phyloP scores from a whole-genome alignment of 2,888 invertebrate species.

The Nomada lathburiana region DNA sequence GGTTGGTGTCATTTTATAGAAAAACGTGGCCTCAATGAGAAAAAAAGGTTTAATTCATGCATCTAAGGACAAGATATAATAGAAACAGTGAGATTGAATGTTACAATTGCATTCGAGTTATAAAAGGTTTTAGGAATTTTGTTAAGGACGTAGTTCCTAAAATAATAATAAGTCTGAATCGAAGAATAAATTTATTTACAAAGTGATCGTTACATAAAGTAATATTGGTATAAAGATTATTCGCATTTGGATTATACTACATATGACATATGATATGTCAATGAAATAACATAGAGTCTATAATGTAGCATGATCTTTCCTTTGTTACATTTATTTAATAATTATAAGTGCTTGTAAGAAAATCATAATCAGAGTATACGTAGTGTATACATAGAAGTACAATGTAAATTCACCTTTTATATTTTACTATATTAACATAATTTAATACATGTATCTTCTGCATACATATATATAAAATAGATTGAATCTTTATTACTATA shows the following conservation, averaged over 20 bases:
- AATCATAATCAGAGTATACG: slow-evolving; percentile 37
- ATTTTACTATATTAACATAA: slow-evolving; percentile 51
- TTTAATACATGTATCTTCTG: slow-evolving; percentile 46
- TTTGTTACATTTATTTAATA: slow-evolving; percentile 30
- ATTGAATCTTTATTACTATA: slow-evolving; percentile 40
- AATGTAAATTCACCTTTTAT: slow-evolving; percentile 53
- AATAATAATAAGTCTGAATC: slow-evolving; percentile 43
- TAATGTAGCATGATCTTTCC: slow-evolving; percentile 27
- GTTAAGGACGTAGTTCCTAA: slow-evolving; percentile 45
- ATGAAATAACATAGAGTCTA: slow-evolving; percentile 13
- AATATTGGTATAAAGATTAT: slow-evolving; percentile 12
- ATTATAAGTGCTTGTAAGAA: slow-evolving; percentile 35
- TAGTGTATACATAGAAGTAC: slow-evolving; percentile 36
- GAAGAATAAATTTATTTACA: slow-evolving; percentile 13
- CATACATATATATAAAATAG: slow-evolving; percentile 12
- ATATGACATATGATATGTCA: slow-evolving; percentile 18
- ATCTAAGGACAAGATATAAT: slow-evolving; percentile 1
- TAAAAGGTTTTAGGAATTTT: slow-evolving; percentile 16
- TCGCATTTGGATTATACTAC: slow-evolving; percentile 16
- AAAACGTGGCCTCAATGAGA: slow-evolving; percentile 30
- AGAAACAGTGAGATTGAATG: not conserved
- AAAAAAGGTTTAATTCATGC: slow-evolving; percentile 8
- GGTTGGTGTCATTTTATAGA: slow-evolving; percentile 5
- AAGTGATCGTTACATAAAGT: slow-evolving; percentile 13
- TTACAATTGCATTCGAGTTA: slow-evolving; percentile 28